Conservation (phyloP, 2,113 vertebrate genomes). For the Oxygymnocypris stewartii region DNA sequence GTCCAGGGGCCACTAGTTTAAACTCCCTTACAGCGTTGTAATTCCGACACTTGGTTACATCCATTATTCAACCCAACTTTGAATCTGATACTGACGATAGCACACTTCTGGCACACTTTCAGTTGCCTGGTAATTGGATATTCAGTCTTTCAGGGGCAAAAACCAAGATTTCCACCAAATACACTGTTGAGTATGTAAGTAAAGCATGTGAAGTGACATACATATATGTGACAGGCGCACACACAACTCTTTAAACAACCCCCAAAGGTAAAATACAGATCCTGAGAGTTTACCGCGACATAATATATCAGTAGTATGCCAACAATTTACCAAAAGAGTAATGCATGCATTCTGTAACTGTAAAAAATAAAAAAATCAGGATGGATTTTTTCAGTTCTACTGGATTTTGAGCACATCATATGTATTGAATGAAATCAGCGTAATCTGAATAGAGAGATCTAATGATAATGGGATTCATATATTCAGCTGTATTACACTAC, state of each 20-base stretch:
- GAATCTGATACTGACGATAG: constrained; percentile 52
- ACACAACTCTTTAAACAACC: not conserved
- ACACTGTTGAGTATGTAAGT: not conserved
- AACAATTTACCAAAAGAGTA: not conserved
- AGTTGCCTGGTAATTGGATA: constrained; percentile 34
- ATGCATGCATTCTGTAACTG: not conserved
- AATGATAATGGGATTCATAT: constrained; percentile 8
- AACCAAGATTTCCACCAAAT: constrained; percentile 2
- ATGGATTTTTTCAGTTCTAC: not conserved
- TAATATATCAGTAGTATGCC: too few relatives aligned
- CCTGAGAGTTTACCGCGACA: not conserved
- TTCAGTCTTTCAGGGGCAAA: constrained; percentile 9
- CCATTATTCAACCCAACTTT: constrained; percentile 54
- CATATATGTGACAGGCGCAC: not conserved
- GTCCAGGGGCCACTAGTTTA: constrained; percentile 20
- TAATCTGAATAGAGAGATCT: not conserved
- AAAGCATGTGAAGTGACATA: not conserved
- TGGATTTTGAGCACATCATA: not conserved
- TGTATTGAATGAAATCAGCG: not conserved
- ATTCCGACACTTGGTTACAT: constrained; percentile 43
- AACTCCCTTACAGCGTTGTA: constrained; percentile 48
- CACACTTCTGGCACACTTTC: constrained; percentile 42
- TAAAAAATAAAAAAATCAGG: not conserved
- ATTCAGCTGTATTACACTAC: not conserved
- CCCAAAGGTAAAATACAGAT: not conserved